Conservation (phyloP, 2,888 invertebrate species). For the Gnatocerus cornutus region DNA sequence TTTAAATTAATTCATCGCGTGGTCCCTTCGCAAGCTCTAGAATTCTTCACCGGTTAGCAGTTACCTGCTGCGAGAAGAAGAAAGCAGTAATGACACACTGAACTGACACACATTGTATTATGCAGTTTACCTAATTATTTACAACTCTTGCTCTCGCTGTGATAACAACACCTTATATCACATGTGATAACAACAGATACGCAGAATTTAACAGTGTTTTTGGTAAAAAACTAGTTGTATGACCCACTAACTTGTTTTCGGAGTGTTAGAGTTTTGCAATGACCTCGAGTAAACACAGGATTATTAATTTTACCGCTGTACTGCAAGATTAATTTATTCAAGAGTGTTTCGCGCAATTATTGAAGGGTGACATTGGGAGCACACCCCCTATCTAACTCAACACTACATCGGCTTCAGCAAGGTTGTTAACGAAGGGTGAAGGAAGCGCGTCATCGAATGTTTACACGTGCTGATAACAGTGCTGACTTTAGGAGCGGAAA, state of each 20-base stretch:
- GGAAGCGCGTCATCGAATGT: slow-evolving; percentile 1
- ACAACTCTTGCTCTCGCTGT: slow-evolving; percentile 18
- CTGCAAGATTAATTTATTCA: no score
- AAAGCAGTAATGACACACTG: slow-evolving; percentile 53
- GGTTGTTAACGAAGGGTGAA: background rate
- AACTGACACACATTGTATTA: slow-evolving; percentile 53
- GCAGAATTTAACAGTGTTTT: background rate
- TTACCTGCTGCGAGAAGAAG: slow-evolving; percentile 9
- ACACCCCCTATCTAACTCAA: background rate
- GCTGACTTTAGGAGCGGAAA: slow-evolving; percentile 12
- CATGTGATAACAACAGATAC: background rate
- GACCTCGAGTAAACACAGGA: background rate
- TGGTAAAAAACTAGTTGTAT: background rate
- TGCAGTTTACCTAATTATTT: slow-evolving; percentile 10
- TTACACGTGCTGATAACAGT: slow-evolving; percentile 11
- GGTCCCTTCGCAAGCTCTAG: background rate
- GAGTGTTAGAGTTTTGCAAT: background rate
- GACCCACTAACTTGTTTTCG: background rate
- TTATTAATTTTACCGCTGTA: background rate
- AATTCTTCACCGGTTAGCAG: background rate
- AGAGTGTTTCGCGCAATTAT: no score
- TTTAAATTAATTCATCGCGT: slow-evolving; percentile 7
- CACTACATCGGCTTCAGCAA: no score
- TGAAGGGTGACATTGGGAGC: background rate
- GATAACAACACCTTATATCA: slow-evolving; percentile 9